phyloP scores from a whole-genome alignment of 2,888 invertebrate species.

The Sinhomidia bicolor region DNA sequence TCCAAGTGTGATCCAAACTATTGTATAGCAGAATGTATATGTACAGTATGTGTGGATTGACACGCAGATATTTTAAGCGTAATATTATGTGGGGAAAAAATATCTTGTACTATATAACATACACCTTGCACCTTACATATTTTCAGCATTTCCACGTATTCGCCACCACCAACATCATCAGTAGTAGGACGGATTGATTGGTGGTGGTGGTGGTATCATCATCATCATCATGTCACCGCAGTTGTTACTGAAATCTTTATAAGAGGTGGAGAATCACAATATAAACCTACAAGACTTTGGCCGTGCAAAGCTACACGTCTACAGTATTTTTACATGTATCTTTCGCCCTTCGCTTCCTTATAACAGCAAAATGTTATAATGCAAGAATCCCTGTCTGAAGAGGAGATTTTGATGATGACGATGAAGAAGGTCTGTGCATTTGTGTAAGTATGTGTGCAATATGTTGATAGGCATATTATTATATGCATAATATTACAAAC shows the following conservation, averaged over 20 bases:
- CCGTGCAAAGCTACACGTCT: not conserved
- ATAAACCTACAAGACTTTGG: not conserved
- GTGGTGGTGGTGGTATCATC: not conserved
- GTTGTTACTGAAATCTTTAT: not conserved
- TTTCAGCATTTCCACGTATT: not conserved
- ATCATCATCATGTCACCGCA: not conserved
- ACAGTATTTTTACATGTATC: slow-evolving; percentile 4
- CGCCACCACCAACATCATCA: not conserved
- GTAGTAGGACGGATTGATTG: not conserved
- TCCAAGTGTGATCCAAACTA: not conserved
- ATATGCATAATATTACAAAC: not conserved
- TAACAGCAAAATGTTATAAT: not conserved
- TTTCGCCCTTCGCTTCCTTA: not conserved
- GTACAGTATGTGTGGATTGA: not conserved
- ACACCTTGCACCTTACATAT: not conserved
- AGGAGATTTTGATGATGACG: slow-evolving; percentile 30
- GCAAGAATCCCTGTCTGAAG: slow-evolving; percentile 5
- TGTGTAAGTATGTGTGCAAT: not conserved
- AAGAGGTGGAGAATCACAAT: slow-evolving; percentile 20
- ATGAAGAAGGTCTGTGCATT: not conserved
- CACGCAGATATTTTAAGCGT: not conserved
- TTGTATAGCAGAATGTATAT: too few relatives aligned
- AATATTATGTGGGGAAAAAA: not conserved
- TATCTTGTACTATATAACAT: not conserved
- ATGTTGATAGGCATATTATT: not conserved